phyloP scores from a whole-genome alignment of 35 echinoderm and acorn worm species.

The Strongylocentrotus purpuratus region DNA sequence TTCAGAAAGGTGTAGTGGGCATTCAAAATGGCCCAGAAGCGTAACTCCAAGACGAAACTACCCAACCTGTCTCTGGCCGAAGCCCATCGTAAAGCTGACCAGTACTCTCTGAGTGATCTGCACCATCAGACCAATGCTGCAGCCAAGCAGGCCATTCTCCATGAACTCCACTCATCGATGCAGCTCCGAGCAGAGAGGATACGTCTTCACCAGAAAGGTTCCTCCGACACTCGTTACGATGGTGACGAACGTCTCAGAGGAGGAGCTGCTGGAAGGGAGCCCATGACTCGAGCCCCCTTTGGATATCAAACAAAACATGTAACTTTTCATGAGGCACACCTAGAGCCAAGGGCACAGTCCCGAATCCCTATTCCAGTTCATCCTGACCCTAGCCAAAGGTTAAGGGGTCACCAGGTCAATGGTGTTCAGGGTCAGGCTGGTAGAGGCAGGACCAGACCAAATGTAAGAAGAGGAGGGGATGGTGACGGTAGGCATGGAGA shows the following conservation, averaged over 20 bases:
- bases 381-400: background rate
- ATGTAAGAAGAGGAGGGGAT: background rate
- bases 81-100: constrained; percentile 15
- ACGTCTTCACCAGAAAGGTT: constrained; percentile 30
- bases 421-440: background rate
- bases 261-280: background rate
- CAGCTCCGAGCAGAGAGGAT: constrained; percentile 31
- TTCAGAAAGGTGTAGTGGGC: too few species aligned
- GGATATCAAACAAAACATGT: background rate
- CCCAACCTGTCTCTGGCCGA: constrained; percentile 4
- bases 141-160: constrained; percentile 39
- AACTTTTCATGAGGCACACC: background rate
- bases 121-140: constrained; percentile 39
- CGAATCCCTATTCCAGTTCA: constrained; percentile 42
- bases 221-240: background rate
- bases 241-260: background rate
- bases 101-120: constrained; percentile 21
- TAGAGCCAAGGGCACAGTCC: background rate
- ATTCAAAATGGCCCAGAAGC: background rate
- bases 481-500: background rate
- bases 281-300: background rate
- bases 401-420: background rate
- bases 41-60: background rate
- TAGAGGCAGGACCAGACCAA: background rate
- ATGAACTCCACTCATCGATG: constrained; percentile 38